A percentile compares a stretch with the other conserved stretches of the same genome.
Conservation (phyloP, 2,113 vertebrate genomes). For the Saimiri boliviensis region DNA sequence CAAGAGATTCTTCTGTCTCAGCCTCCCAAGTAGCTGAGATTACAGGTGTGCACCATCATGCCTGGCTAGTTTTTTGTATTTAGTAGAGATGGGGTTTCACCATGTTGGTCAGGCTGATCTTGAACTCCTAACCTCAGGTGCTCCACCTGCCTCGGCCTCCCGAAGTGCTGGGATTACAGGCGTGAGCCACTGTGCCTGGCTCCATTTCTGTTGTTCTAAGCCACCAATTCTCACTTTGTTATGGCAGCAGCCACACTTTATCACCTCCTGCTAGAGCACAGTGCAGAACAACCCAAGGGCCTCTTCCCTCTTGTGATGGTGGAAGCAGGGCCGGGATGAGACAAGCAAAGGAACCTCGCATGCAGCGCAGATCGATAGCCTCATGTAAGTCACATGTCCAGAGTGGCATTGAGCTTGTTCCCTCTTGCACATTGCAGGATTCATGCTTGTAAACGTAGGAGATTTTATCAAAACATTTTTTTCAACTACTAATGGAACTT, state of each 20-base stretch:
- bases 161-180: too few species aligned
- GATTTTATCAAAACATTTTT: background rate
- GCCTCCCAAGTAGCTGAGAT: too few species aligned
- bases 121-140: too few species aligned
- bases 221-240: background rate
- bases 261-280: background rate
- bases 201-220: background rate
- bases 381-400: background rate
- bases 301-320: background rate
- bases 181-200: too few species aligned
- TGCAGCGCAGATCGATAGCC: accelerated
- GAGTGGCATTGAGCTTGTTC: accelerated
- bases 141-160: too few species aligned
- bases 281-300: background rate
- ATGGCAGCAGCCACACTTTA: accelerated
- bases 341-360: accelerated
- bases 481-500: background rate
- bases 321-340: background rate
- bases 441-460: background rate
- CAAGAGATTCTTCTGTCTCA: too few species aligned
- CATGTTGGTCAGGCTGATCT: too few species aligned
- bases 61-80: too few species aligned
- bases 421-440: accelerated
- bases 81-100: too few species aligned
- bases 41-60: too few species aligned